Evolutionary conservation across 2,797 vertebrate species (phyloP), one percentile per base, ranked within the genome.

Genomic region (Phataginus tricuspis): DNA sequence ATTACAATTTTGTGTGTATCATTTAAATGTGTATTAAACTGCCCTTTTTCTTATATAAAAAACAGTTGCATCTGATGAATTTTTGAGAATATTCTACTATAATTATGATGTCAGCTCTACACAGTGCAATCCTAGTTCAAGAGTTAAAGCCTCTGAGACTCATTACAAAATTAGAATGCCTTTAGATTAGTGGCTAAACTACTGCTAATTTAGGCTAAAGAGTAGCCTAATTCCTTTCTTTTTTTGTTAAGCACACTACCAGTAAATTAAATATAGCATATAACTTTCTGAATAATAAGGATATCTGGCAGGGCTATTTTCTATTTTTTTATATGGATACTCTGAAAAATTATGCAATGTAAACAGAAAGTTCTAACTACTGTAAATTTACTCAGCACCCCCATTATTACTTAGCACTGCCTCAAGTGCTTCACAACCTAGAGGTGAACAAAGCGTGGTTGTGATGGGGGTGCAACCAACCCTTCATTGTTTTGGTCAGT

Each of bases 201-300:
- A 90, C 29, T 94, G 14, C 91, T 97, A 97, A 97, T 90, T 45
- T 45, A 45, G 45, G 45, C 45, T 11, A 45, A 45, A 45, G 45
- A 45, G 45, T 11, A 95, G 3, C 31, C 37, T 94, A 97, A 97
- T 96, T 93, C 92, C 55, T 39, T 66, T 94, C 21, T 42, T 9
- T 96, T 96, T 94, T 97, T 53, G 18, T 63, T 71, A 87, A 95
- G 71, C 34, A 90, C 2, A 95, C 49, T 39, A 64, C 55, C 85
- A 98, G 72, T 78, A 98, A 97, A 97, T 95, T 88, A 95, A 37
- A 84, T 94, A 97, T 85, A 94, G 66, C 72, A 97, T 93, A 75
- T 83, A 80, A 64, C 29, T 57, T n/a, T 68, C 18, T 96, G 23
- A 92, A 95, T 95, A 90, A 95, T 86, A 97, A 93, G 72, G 74